phyloP scores from a whole-genome alignment of 2,113 vertebrate species.

The Excalfactoria chinensis region DNA sequence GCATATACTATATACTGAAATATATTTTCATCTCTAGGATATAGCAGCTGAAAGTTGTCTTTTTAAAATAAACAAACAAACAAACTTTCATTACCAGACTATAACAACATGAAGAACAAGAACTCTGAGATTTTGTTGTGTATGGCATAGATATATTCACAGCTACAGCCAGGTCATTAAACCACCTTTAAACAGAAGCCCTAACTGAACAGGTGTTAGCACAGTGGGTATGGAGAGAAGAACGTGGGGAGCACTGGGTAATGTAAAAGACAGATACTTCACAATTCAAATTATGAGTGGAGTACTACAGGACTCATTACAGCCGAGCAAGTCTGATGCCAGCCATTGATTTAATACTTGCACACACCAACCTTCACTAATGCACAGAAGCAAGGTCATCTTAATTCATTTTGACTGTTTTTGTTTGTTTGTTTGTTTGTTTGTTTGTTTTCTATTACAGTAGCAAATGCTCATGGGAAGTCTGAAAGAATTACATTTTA shows the following conservation, averaged over 20 bases:
- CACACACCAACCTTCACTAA: slow-evolving; percentile 32
- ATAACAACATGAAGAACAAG: neutral
- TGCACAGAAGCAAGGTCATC: slow-evolving; percentile 62
- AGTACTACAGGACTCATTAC: slow-evolving; percentile 7
- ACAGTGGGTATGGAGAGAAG: slow-evolving; percentile 34
- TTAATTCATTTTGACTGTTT: slow-evolving; percentile 34
- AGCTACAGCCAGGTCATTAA: slow-evolving; percentile 64
- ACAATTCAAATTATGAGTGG: slow-evolving; percentile 37
- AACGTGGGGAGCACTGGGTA: neutral
- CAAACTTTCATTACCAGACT: neutral
- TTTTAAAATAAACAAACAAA: neutral
- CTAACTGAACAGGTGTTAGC: slow-evolving; percentile 66
- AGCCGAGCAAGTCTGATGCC: slow-evolving; percentile 40
- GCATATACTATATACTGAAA: neutral
- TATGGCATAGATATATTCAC: neutral
- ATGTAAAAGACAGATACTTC: slow-evolving; percentile 56
- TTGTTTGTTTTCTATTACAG: neutral
- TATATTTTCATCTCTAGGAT: neutral
- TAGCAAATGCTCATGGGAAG: neutral
- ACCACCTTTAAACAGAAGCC: slow-evolving; percentile 57
- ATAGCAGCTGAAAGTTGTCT: neutral
- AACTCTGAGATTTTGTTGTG: slow-evolving; percentile 16
- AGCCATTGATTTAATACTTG: slow-evolving; percentile 60
- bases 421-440: neutral
- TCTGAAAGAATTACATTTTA: slow-evolving; percentile 31